Evolutionary conservation across 2,888 invertebrate species (phyloP).

Genomic region (Hoplodrina blanda): DNA sequence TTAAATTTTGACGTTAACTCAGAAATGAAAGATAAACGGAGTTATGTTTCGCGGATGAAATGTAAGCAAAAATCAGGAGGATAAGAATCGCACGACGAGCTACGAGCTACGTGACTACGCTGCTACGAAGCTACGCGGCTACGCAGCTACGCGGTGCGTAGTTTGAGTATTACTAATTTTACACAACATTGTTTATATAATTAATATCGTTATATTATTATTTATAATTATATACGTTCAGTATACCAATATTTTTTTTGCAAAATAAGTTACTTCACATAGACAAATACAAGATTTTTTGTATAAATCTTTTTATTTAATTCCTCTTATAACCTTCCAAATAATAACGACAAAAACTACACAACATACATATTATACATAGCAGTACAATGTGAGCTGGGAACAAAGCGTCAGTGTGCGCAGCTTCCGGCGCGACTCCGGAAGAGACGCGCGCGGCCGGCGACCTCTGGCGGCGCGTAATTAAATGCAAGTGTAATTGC

Average conservation of each 20-base stretch:
- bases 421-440: slow-evolving; percentile 71
- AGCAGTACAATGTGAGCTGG: slow-evolving; percentile 53
- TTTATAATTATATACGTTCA: no score
- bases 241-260: neutral
- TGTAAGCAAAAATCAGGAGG: slow-evolving; percentile 19
- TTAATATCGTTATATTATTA: no score
- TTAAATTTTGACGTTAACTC: slow-evolving; percentile 10
- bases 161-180: neutral
- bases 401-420: slow-evolving; percentile 67
- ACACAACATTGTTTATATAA: neutral
- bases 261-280: neutral
- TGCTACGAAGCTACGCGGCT: slow-evolving; percentile 23
- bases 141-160: slow-evolving; percentile 12
- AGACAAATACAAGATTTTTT: slow-evolving; percentile 2
- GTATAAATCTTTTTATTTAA: neutral
- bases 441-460: slow-evolving; percentile 67
- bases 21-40: slow-evolving; percentile 1
- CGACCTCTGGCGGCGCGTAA: slow-evolving; percentile 69
- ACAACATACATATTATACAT: slow-evolving; percentile 19
- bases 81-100: slow-evolving; percentile 8
- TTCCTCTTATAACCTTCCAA: neutral
- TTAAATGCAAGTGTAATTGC: slow-evolving; percentile 73
- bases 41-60: slow-evolving; percentile 19
- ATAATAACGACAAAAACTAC: slow-evolving; percentile 11
- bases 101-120: slow-evolving; percentile 35